Evolutionary conservation across 2,797 vertebrate genomes (phyloP).

Genomic region (Coreius guichenoti): DNA sequence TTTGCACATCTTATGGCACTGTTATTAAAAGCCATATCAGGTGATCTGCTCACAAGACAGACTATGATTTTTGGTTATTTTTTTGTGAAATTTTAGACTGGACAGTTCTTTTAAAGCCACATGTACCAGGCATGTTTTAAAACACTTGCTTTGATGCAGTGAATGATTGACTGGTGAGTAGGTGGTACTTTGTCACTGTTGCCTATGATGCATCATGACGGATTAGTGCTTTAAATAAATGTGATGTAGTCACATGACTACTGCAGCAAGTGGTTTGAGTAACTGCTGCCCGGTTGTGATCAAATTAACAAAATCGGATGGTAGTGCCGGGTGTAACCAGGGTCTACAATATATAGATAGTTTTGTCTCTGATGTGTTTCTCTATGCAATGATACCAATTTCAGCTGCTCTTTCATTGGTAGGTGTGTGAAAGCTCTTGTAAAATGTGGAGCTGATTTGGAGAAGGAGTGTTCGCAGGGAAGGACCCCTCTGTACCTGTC

Average conservation of each 20-base stretch:
- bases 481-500: conserved; percentile 89
- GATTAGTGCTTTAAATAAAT: conserved; percentile 3
- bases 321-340: not conserved
- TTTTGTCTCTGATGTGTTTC: not conserved
- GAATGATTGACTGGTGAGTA: not conserved
- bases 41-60: not conserved
- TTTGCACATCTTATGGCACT: not conserved
- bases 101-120: not conserved
- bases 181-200: not conserved
- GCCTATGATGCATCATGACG: not conserved
- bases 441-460: conserved; percentile 83
- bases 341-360: not conserved
- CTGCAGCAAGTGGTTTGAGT: not conserved
- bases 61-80: not conserved
- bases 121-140: not conserved
- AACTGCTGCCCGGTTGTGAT: not conserved
- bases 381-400: not conserved
- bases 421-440: conserved; percentile 91
- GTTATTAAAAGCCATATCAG: not conserved
- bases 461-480: conserved; percentile 80
- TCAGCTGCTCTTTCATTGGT: conserved; percentile 14
- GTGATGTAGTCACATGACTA: not conserved
- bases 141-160: conserved; percentile 1
- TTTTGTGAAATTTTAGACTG: not conserved
- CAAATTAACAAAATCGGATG: not conserved